These are phyloP conservation scores for Ornithoptera priamus DNA, from an alignment of 2,888 invertebrate genomes.

Conservation along the genomic window DNA sequence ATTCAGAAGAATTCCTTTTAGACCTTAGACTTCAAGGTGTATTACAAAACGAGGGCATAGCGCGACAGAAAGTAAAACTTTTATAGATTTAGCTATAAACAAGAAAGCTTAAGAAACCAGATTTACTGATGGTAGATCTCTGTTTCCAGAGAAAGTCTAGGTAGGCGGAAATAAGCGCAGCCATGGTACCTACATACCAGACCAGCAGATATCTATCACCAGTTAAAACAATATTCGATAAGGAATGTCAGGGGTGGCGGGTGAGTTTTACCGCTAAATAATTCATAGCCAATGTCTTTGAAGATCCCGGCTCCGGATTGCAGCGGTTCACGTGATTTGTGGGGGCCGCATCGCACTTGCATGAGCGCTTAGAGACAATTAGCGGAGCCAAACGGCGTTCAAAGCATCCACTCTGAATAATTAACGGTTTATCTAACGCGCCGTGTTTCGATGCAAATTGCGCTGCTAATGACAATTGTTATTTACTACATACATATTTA, in stretches of 20 bases:
- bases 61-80: no score
- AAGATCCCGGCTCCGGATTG: constrained; percentile 27
- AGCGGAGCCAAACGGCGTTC: constrained; percentile 33
- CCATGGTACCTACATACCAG: no score
- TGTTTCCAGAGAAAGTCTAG: no score
- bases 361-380: constrained; percentile 37
- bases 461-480: constrained; percentile 16
- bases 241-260: neutral
- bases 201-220: no score
- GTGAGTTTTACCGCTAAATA: constrained; percentile 17
- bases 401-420: constrained; percentile 31
- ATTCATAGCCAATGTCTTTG: constrained; percentile 29
- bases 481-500: neutral
- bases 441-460: constrained; percentile 23
- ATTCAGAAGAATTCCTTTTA: no score
- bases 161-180: no score
- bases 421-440: constrained; percentile 28
- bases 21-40: no score
- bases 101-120: no score
- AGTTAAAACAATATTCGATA: neutral
- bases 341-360: constrained; percentile 36
- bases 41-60: no score
- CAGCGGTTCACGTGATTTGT: constrained; percentile 38
- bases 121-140: no score
- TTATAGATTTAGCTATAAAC: no score